Evolutionary conservation across 2,797 vertebrate species (phyloP).

Genomic region (Premnoplex brunnescens): DNA sequence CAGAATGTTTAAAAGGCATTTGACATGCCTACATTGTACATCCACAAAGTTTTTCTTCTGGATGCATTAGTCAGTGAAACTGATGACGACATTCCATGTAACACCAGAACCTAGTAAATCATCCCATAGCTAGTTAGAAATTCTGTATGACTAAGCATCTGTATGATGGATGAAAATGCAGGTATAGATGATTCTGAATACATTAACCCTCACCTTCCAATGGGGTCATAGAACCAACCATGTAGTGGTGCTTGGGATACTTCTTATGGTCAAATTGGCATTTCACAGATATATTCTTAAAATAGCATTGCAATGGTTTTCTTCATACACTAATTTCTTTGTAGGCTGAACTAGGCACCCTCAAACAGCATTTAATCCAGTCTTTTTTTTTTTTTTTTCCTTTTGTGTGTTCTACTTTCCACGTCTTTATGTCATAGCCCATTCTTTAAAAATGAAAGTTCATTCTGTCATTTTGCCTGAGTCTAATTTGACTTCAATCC

Average conservation of each 20-base stretch:
- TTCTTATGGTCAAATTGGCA: neutral
- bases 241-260: neutral
- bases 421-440: neutral
- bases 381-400: neutral
- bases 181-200: neutral
- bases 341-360: neutral
- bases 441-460: constrained; percentile 12
- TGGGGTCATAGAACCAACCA: neutral
- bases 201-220: neutral
- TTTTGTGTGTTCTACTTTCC: neutral
- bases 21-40: neutral
- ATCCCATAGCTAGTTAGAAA: neutral
- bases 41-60: neutral
- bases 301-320: neutral
- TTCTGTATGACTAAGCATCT: neutral
- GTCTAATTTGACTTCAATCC: neutral
- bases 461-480: neutral
- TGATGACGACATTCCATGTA: neutral
- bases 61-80: neutral
- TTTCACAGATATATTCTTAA: neutral
- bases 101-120: neutral
- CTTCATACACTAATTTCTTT: neutral
- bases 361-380: neutral
- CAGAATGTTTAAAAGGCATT: neutral
- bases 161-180: neutral